Conservation (phyloP, 2,888 invertebrate species). For the Machimus atricapillus region DNA sequence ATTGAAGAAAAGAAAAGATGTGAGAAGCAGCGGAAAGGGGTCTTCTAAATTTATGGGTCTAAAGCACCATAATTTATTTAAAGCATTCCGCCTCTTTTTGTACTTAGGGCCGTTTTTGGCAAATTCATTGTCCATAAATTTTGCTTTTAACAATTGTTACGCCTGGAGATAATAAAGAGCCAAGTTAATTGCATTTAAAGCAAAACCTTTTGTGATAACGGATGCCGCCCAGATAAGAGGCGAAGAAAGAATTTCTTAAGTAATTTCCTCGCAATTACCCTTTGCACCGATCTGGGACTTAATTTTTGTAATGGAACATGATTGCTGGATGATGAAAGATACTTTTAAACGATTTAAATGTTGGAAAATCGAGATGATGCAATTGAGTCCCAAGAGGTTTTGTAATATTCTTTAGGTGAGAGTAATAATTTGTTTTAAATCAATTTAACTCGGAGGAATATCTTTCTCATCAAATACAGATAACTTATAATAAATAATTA, state of each 20-base stretch:
- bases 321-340: neutral
- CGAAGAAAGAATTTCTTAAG: neutral
- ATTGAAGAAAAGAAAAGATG: neutral
- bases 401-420: too few species aligned
- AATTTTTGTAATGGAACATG: neutral
- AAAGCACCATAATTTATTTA: neutral
- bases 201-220: neutral
- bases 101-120: neutral
- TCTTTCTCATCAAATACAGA: too few species aligned
- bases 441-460: neutral
- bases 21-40: neutral
- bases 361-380: neutral
- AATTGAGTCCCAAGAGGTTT: neutral
- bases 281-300: neutral
- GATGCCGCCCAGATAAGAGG: neutral
- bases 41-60: neutral
- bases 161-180: neutral
- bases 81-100: neutral
- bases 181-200: conserved; percentile 11
- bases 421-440: neutral
- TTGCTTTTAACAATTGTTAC: neutral
- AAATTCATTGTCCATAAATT: conserved; percentile 1
- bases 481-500: too few species aligned
- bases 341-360: neutral
- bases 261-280: conserved; percentile 8